Base-by-base conservation (phyloP, 92 coral and sea anemone genomes). In the Pocillopora meandrina region DNA sequence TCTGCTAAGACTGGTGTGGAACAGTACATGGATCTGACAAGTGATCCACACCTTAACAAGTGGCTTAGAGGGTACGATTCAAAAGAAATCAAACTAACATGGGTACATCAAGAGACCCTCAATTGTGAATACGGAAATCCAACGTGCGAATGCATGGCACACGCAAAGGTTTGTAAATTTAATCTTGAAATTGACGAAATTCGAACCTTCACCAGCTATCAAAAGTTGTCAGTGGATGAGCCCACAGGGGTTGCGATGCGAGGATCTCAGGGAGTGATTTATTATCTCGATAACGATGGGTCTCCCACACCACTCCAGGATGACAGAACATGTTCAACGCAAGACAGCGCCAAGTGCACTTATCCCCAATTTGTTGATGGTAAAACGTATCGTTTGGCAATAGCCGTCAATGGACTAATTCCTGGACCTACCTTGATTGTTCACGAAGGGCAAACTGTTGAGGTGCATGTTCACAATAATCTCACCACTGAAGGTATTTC, bases 361-460 rank as follows among this genome's bases (percentile, higher is more conserved):
- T 4, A 71, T 9, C 85, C 88, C 20, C 75, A 83, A 70, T 35
- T 77, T 66, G 91, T 88, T 3, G 91, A 88, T 71, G 88, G 91
- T 17, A 76, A 77, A 56, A 88, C 84, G 70, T 88, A 76, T 36
- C 84, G 91, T 57, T 84, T 82, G 34, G 81, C 77, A 26, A 91
- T 93, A 55, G 89, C 94, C 20, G 88, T 90, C 82, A 93, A 93
- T 77, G 92, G 87, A 33, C 91, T 80, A 84, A 91, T 91, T 61
- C 97, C 97, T 56, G 94, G 94, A 13, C 94, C 97, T 13, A 93
- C 94, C 56, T 72, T 93, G 42, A 92, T 91, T 60, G 91, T 88
- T n/a, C 70, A 69, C 64, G 92, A 93, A 84, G 92, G 90, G 61
- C 90, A 91, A 18, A 82, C 76, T 81, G 89, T 87, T 65, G 82